phyloP scores from a whole-genome alignment of 2,888 invertebrate genomes.

The Sepiola atlantica region DNA sequence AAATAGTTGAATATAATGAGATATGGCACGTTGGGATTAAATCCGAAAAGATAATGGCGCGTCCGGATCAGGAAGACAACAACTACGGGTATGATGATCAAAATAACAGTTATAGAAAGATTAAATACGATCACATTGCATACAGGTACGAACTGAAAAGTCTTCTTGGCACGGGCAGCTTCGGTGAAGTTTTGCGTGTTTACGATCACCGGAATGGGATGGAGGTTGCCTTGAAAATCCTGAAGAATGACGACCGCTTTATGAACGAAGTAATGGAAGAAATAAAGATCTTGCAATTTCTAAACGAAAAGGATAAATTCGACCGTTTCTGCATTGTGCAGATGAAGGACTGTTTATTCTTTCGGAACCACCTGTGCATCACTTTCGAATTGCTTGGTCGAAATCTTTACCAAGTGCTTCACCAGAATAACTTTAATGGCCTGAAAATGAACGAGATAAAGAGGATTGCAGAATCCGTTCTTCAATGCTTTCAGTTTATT shows the following conservation, averaged over 20 bases:
- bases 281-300: background rate
- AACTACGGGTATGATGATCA: background rate
- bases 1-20: background rate
- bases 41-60: background rate
- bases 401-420: background rate
- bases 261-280: background rate
- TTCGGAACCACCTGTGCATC: background rate
- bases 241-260: background rate
- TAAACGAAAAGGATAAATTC: background rate
- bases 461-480: background rate
- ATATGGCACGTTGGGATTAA: background rate
- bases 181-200: background rate
- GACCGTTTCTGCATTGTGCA: background rate
- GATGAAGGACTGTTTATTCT: background rate
- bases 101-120: background rate
- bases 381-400: background rate
- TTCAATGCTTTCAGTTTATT: background rate
- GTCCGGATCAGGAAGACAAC: background rate
- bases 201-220: background rate
- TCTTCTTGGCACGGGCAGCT: background rate
- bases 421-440: background rate
- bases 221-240: background rate
- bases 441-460: background rate
- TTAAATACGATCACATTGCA: background rate
- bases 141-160: background rate